Percentiles rank a stretch among this genome's conserved stretches.
phyloP scores from a whole-genome alignment of 2,797 vertebrate genomes.

The Muscicapa striata region DNA sequence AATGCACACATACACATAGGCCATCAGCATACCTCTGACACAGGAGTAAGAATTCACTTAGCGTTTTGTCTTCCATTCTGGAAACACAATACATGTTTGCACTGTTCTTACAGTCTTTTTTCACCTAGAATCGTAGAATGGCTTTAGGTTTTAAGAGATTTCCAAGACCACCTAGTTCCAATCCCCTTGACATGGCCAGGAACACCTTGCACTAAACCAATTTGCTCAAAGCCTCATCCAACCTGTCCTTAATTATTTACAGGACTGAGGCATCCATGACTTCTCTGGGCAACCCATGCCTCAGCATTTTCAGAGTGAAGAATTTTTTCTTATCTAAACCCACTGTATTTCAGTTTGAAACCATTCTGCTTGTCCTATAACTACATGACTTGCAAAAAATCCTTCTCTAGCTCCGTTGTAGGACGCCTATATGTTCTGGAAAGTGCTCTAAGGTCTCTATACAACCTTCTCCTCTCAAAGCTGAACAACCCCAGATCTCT shows the following conservation, averaged over 20 bases:
- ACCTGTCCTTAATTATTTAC: not conserved
- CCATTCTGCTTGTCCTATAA: not conserved
- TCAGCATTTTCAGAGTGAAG: not conserved
- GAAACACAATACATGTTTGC: not conserved
- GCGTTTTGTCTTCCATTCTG: not conserved
- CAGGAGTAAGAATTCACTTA: not conserved
- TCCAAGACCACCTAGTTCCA: not conserved
- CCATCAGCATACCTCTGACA: not conserved
- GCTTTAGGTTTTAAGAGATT: not conserved
- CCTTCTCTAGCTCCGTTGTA: not conserved
- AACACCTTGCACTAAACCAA: not conserved
- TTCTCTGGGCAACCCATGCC: rapidly evolving
- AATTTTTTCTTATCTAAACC: not conserved
- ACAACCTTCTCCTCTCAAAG: not conserved
- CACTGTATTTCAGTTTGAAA: not conserved
- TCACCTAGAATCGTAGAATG: not conserved
- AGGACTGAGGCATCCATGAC: not conserved
- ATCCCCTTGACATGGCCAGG: not conserved
- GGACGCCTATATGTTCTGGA: not conserved
- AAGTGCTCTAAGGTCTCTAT: not conserved
- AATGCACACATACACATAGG: rapidly evolving
- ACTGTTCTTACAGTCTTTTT: not conserved
- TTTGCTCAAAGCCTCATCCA: not conserved
- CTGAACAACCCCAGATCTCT: not conserved
- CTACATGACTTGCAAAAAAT: not conserved